Evolutionary conservation across 1,140 invertebrate species (phyloP).

Genomic region (Drosophila hydei): DNA sequence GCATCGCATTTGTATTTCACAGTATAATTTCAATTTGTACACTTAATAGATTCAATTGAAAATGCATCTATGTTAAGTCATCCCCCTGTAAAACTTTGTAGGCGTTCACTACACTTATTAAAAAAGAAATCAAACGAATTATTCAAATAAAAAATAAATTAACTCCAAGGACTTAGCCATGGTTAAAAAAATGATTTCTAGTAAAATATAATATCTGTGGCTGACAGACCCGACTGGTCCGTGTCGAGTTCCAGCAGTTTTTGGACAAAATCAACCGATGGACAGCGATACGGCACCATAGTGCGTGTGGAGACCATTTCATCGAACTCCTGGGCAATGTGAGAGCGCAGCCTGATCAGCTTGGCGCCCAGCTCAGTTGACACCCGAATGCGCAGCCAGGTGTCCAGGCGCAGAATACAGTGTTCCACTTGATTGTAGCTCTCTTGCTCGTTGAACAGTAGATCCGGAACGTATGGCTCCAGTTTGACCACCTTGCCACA

Average conservation of each 20-base stretch:
- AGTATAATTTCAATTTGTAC: slow-evolving; percentile 3
- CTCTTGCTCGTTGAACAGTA: neutral
- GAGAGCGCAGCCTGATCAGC: slow-evolving; percentile 22
- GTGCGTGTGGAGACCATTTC: slow-evolving; percentile 31
- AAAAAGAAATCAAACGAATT: neutral
- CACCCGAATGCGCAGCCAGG: slow-evolving; percentile 31
- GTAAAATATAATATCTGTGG: slow-evolving; percentile 1
- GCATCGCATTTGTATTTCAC: neutral
- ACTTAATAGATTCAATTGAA: neutral
- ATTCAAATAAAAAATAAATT: neutral
- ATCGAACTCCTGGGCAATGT: slow-evolving; percentile 30
- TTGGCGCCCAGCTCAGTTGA: neutral
- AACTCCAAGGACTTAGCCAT: neutral
- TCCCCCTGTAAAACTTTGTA: neutral
- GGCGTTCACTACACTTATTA: neutral
- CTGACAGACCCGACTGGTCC: neutral
- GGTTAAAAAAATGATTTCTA: neutral
- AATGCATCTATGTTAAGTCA: neutral
- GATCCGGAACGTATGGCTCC: neutral
- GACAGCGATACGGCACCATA: neutral
- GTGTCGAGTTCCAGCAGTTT: neutral
- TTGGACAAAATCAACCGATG: neutral
- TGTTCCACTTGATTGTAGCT: neutral
- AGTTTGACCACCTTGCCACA: slow-evolving; percentile 41
- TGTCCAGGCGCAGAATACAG: slow-evolving; percentile 33